Base-by-base conservation (phyloP, 2,113 vertebrate genomes). In the Tragelaphus strepsiceros region DNA sequence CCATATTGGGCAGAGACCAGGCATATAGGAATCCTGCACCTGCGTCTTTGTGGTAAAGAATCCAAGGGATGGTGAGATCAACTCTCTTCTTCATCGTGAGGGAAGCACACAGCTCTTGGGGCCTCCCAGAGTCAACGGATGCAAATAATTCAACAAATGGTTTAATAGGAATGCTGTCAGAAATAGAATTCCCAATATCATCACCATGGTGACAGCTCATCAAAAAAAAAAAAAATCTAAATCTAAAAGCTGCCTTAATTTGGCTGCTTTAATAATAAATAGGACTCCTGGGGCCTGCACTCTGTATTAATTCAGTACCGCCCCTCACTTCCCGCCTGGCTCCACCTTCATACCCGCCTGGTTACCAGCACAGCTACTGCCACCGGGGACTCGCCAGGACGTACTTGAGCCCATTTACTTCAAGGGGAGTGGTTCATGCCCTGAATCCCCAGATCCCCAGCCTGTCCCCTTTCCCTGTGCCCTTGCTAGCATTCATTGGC, bases 201-300 rank as follows among this genome's bases (percentile, higher is more conserved):
- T 98, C 96, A 94, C 98, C 97, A 98, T 98, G 97, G 97, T 87
- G 97, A 98, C 54, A 88, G 82, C 49, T 94, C 92, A 80, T 96
- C 82, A 84, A 88, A 94, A 88, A 93, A 87, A 94, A 30, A 62
- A 22, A 91, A 92, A 90, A 82, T 46, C 71, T 56, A 62, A 91
- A 97, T 92, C 95, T 97, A 96, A 96, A 97, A 98, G 92, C 86
- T 97, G 88, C 87, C 81, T 96, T 90, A 71, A 51, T 95, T 95
- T 97, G 93, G 71, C 93, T 88, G 87, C 91, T 96, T 59, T 89
- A 89, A 87, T 74, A 97, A 96, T 91, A 95, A 89, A 93, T 26
- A 90, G 94, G 82, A 21, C 15, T 93, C 17, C 39, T 6, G 7
- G 77, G 15, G 82, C n/a, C 43, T 51, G 28, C 6, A 46, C 51